These are phyloP conservation scores for Hybognathus amarus DNA, from an alignment of 2,797 vertebrate genomes.

Conservation along the genomic window DNA sequence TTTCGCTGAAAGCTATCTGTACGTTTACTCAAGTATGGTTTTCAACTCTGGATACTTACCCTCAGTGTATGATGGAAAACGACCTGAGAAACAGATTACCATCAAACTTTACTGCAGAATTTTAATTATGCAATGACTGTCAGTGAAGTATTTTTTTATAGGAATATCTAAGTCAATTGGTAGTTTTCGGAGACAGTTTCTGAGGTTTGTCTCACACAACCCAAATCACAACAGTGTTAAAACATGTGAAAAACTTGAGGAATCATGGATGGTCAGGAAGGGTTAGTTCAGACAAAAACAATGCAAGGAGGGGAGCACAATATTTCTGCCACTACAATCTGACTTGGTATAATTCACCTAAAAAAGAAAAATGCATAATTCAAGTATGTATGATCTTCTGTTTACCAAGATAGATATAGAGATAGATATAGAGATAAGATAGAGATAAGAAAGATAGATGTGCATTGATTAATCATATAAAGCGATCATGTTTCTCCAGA, in stretches of 20 bases:
- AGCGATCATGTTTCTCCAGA: background rate
- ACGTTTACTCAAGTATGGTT: background rate
- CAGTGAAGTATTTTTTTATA: constrained; percentile 4
- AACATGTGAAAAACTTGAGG: background rate
- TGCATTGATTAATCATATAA: too few species aligned
- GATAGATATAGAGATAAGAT: too few species aligned
- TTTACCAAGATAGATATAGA: too few species aligned
- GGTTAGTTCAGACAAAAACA: constrained; percentile 6
- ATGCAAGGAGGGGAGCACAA: constrained; percentile 20
- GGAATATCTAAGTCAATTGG: background rate
- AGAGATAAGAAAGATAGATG: too few species aligned
- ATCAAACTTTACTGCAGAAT: background rate
- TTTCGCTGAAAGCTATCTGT: background rate
- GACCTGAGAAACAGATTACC: background rate
- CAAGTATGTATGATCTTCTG: too few species aligned
- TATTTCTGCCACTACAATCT: constrained; percentile 55
- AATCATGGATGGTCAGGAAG: background rate
- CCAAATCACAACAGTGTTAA: background rate
- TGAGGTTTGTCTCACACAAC: background rate
- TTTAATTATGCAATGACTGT: background rate
- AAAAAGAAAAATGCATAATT: too few species aligned
- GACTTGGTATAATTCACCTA: constrained; percentile 1
- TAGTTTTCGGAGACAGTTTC: background rate
- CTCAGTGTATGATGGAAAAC: background rate
- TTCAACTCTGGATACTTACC: constrained; percentile 37